Base-by-base conservation (phyloP, 2,888 invertebrate species). In the Apodemia mormo region DNA sequence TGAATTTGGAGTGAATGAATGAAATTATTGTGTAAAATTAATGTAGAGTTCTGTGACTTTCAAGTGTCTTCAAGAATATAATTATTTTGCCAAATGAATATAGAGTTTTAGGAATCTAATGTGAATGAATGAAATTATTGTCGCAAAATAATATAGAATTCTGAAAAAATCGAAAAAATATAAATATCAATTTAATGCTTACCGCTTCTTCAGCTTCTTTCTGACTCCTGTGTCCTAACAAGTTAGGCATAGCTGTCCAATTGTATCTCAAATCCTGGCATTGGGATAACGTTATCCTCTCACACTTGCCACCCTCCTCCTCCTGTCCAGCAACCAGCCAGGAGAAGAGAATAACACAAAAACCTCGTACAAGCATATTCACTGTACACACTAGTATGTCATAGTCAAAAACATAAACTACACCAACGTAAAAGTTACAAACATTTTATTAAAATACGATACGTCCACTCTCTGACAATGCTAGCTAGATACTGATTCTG, bases 211-310 rank as follows among this genome's bases (percentile, higher is more conserved):
- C 96, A 69, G 97, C 97, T 82, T 97, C 96, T 79, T 96, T 94
- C 88, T 97, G 97, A 83, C 96, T 96, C 73, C 94, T 94, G 85
- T 98, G 97, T 1, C 96, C 97, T 88, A 97, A 95, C 73, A 97
- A 94, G 92, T 98, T 98, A 68, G 98, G 98, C 96, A 97, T 96
- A 49, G 95, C 95, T 40, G 98, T 98, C 91, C 96, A 95, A 90
- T 97, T 97, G 92, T 98, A 98, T 77, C 96, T 96, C 84, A 98
- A 93, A 80, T 96, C 96, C 85, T 96, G 95, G 85, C 98, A 98
- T 88, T 96, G 94, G 65, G 96, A 95, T 72, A 97, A 95, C 70
- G 94, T 94, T 82, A 98, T 97, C 81, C 95, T 94, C 89, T 97
- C 96, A 88, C 98, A 98, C 84, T 96, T 95, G 69, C 89, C 92